These are phyloP conservation scores for Coecobrya sp. DNA, from an alignment of 2,888 invertebrate genomes.

Conservation along the genomic window DNA sequence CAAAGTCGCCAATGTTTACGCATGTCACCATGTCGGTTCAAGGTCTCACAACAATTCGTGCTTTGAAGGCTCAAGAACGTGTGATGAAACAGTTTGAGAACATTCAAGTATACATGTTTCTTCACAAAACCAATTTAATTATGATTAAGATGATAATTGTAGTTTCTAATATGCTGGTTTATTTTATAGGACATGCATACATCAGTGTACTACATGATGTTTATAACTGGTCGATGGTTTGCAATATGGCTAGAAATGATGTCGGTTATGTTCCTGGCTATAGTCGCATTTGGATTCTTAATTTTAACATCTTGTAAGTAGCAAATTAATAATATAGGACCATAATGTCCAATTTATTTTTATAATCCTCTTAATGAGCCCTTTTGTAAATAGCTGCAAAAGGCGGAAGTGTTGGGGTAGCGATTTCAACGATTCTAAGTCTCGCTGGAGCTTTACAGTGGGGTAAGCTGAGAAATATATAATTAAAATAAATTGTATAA, in stretches of 20 bases:
- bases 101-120: constrained; percentile 28
- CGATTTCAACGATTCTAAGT: constrained; percentile 67
- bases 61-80: constrained; percentile 57
- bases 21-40: constrained; percentile 67
- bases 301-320: constrained; percentile 58
- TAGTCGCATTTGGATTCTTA: constrained; percentile 64
- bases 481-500: too few species aligned
- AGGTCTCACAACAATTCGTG: constrained; percentile 63
- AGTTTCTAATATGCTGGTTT: neutral
- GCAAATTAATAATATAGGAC: neutral
- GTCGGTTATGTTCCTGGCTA: constrained; percentile 8
- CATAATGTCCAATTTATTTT: too few species aligned
- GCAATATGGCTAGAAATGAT: constrained; percentile 68
- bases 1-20: constrained; percentile 72
- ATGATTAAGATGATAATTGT: neutral
- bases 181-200: constrained; percentile 53
- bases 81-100: constrained; percentile 55
- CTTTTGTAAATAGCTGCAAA: constrained; percentile 18
- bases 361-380: neutral
- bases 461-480: too few species aligned
- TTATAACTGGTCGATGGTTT: constrained; percentile 64
- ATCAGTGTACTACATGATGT: constrained; percentile 41
- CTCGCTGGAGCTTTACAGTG: constrained; percentile 68
- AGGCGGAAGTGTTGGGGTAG: constrained; percentile 75
- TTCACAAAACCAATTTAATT: neutral